Conservation (phyloP, 2,888 invertebrate species). For the Lomographa bimaculata region DNA sequence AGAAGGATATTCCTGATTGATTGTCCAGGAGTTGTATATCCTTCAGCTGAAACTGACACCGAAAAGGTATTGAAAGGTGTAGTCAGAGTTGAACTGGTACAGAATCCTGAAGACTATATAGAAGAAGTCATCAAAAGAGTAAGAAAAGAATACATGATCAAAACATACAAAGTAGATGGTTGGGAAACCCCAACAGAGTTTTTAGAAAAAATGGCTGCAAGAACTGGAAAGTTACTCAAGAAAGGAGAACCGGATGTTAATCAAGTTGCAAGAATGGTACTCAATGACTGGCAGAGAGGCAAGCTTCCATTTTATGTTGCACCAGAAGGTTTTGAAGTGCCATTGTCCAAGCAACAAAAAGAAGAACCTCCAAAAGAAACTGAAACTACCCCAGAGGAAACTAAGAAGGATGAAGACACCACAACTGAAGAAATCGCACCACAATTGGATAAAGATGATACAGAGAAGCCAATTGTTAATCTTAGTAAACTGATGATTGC, state of each 20-base stretch:
- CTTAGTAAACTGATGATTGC: slow-evolving; percentile 82
- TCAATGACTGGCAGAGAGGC: slow-evolving; percentile 99
- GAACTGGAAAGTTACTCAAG: slow-evolving; percentile 95
- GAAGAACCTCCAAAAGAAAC: slow-evolving; percentile 43
- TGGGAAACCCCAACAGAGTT: slow-evolving; percentile 95
- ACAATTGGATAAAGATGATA: slow-evolving; percentile 42
- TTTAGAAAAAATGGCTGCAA: slow-evolving; percentile 93
- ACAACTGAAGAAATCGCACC: slow-evolving; percentile 37
- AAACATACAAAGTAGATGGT: slow-evolving; percentile 93
- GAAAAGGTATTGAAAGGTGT: slow-evolving; percentile 98
- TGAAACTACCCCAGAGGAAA: slow-evolving; percentile 38
- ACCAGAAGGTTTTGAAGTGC: slow-evolving; percentile 92
- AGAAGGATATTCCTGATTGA: slow-evolving; percentile 98
- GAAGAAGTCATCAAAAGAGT: slow-evolving; percentile 93
- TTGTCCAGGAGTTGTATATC: slow-evolving; percentile 99
- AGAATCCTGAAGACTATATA: slow-evolving; percentile 97
- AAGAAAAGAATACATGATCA: slow-evolving; percentile 92
- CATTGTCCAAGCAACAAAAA: slow-evolving; percentile 76
- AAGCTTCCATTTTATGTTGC: slow-evolving; percentile 97
- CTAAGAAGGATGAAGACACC: slow-evolving; percentile 44
- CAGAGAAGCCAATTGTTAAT: slow-evolving; percentile 58
- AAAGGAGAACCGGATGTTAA: slow-evolving; percentile 98
- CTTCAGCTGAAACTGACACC: slow-evolving; percentile 97
- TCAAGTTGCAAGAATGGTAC: slow-evolving; percentile 95
- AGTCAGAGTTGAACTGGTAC: slow-evolving; percentile 97